Evolutionary conservation across 1,140 invertebrate genomes (phyloP).

Genomic region (Drosophila pseudoobscura): DNA sequence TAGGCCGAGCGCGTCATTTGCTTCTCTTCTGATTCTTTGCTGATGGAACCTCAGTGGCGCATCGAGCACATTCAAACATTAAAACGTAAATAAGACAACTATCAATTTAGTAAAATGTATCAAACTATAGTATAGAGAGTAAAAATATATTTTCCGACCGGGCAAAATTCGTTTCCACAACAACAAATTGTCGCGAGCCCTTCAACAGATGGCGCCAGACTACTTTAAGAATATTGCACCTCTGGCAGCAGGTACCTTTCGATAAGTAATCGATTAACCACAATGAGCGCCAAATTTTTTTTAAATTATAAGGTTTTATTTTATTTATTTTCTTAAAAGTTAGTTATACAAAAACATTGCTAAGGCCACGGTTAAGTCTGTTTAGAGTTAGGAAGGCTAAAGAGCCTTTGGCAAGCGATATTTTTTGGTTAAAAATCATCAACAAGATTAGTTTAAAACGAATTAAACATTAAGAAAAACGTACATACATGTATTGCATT

Average conservation of each 20-base stretch:
- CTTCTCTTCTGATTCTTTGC: background rate
- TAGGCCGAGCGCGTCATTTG: conserved; percentile 53
- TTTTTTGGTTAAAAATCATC: conserved; percentile 40
- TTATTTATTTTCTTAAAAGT: conserved; percentile 51
- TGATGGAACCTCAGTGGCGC: background rate
- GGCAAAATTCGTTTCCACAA: conserved; percentile 3
- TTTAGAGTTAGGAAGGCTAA: conserved; percentile 55
- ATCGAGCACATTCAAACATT: background rate
- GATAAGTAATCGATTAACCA: background rate
- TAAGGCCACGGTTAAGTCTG: conserved; percentile 47
- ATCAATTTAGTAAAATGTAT: background rate
- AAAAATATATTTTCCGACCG: too few relatives aligned
- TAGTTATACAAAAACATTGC: conserved; percentile 63
- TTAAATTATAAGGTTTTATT: conserved; percentile 29
- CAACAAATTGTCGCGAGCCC: background rate
- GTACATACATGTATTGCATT: conserved; percentile 51
- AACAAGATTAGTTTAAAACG: conserved; percentile 70
- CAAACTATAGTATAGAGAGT: too few relatives aligned
- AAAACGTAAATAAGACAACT: background rate
- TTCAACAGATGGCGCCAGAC: conserved; percentile 32
- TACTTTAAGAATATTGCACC: conserved; percentile 12
- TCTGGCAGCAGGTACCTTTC: background rate
- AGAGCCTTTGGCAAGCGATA: conserved; percentile 58
- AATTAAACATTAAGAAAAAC: conserved; percentile 37
- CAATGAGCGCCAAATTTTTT: background rate